Percentiles rank a stretch among this genome's conserved stretches.
Evolutionary conservation across 2,113 vertebrate genomes (phyloP).

Genomic region (Myrmophylax atrothorax): DNA sequence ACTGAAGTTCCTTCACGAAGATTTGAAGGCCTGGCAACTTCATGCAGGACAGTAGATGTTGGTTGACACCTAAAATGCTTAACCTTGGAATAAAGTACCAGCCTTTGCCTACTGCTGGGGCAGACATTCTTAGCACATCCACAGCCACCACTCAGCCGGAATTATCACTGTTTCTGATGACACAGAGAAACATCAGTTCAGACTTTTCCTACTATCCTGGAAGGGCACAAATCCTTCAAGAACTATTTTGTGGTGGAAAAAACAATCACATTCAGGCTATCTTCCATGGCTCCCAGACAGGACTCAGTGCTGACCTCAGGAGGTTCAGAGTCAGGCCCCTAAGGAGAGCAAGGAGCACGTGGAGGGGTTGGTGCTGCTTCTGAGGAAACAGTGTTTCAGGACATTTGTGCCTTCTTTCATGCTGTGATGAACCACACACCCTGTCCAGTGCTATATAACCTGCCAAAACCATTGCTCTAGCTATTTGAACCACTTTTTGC

Average conservation of each 20-base stretch:
- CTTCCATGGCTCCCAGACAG: neutral
- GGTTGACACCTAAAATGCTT: neutral
- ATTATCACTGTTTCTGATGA: neutral
- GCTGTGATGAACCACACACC: neutral
- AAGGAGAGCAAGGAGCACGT: neutral
- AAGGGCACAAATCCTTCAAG: neutral
- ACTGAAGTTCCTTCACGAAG: neutral
- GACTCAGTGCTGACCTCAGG: neutral
- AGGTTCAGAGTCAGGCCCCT: neutral
- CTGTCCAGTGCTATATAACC: neutral
- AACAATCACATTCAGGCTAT: neutral
- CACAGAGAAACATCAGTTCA: neutral
- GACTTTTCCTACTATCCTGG: neutral
- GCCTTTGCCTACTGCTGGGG: too few species aligned
- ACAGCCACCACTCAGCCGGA: neutral
- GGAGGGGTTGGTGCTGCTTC: neutral
- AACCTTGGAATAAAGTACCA: neutral
- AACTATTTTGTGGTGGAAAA: neutral
- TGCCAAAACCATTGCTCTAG: neutral
- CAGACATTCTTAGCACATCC: neutral
- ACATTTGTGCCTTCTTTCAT: neutral
- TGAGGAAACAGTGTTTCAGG: neutral
- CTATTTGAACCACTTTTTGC: neutral
- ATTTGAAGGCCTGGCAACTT: neutral
- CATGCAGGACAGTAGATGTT: neutral